These are phyloP conservation scores for Furcula furcula DNA, from an alignment of 2,888 invertebrate genomes.

Conservation along the genomic window DNA sequence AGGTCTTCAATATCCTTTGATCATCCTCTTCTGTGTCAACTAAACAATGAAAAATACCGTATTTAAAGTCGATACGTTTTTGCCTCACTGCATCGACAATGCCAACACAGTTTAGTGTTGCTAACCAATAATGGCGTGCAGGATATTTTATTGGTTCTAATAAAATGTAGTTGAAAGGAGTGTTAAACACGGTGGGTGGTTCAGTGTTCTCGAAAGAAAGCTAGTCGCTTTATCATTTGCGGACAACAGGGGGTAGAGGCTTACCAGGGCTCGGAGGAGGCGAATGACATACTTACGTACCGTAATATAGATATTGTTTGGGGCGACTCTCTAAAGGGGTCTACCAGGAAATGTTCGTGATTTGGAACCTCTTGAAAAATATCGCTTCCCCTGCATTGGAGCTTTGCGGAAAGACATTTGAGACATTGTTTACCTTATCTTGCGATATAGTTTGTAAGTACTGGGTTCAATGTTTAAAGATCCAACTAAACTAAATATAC, in stretches of 20 bases:
- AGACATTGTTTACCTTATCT: conserved; percentile 40
- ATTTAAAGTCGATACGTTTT: too few species aligned
- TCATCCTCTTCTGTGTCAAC: too few species aligned
- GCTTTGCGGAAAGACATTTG: conserved; percentile 42
- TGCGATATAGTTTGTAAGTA: conserved; percentile 27
- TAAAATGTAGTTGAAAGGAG: conserved; percentile 33
- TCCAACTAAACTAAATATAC: background rate
- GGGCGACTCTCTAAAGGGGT: conserved; percentile 41
- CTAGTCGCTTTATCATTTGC: conserved; percentile 69
- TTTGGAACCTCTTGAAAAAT: conserved; percentile 55
- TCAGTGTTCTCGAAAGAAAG: conserved; percentile 50
- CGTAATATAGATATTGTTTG: conserved; percentile 47
- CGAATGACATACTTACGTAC: conserved; percentile 47
- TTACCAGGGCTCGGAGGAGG: conserved; percentile 53
- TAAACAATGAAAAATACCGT: too few species aligned
- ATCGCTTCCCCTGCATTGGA: conserved; percentile 42
- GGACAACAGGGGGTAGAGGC: conserved; percentile 63
- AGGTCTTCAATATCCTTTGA: too few species aligned
- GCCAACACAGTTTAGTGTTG: too few species aligned
- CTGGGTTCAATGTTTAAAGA: conserved; percentile 17
- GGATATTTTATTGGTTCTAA: conserved; percentile 41
- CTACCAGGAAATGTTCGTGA: conserved; percentile 49
- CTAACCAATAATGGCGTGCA: conserved; percentile 18
- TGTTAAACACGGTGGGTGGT: conserved; percentile 37
- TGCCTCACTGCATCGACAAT: too few species aligned